A percentile compares a stretch with the other conserved stretches of the same genome.
These are phyloP conservation scores for Smittia aterrima DNA, from an alignment of 2,888 invertebrate species.

Conservation along the genomic window DNA sequence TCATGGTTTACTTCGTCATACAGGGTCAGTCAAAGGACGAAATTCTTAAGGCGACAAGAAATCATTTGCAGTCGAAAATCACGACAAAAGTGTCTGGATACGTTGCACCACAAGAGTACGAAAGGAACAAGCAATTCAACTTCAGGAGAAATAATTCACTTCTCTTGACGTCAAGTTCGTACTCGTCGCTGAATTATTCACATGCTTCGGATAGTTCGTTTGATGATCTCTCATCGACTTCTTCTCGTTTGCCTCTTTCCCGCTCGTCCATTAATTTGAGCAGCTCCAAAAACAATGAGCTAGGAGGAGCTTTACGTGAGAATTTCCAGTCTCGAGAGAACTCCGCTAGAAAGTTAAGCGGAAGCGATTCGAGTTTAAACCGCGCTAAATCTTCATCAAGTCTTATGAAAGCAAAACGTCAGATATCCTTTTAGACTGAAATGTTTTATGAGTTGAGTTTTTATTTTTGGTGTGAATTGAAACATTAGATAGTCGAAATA, in stretches of 20 bases:
- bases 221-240: not conserved
- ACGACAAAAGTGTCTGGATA: constrained; percentile 33
- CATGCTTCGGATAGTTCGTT: constrained; percentile 1
- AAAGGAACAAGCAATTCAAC: constrained; percentile 46
- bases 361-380: constrained; percentile 48
- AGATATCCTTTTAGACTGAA: constrained; percentile 60
- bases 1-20: constrained; percentile 64
- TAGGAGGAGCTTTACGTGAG: not conserved
- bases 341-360: constrained; percentile 52
- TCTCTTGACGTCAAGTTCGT: constrained; percentile 49
- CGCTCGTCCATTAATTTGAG: constrained; percentile 44
- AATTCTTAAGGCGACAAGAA: constrained; percentile 53
- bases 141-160: constrained; percentile 7
- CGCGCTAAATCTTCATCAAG: constrained; percentile 45
- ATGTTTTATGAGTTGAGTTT: not conserved
- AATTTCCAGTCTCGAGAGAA: constrained; percentile 50
- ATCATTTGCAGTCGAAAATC: constrained; percentile 47
- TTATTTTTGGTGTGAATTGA: not conserved
- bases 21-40: constrained; percentile 66
- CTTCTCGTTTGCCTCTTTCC: not conserved
- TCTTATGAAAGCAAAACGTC: constrained; percentile 58
- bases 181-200: constrained; percentile 42
- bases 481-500: not conserved
- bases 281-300: constrained; percentile 46
- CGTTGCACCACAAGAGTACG: constrained; percentile 48